phyloP scores from a whole-genome alignment of 2,888 invertebrate genomes.

The Abrostola triplasia region DNA sequence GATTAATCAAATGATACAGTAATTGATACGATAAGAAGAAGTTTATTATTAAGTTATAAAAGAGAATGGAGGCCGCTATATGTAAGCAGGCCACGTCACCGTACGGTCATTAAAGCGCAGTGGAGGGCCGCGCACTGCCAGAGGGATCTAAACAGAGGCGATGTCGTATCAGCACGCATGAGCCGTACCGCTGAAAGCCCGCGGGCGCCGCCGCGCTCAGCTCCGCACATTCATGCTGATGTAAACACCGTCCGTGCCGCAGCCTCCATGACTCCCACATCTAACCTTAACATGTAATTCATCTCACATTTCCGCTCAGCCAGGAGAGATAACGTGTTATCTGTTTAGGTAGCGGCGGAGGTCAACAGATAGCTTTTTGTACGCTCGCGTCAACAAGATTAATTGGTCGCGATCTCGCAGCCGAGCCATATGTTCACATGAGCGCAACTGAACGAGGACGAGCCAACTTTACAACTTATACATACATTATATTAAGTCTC shows the following conservation, averaged over 20 bases:
- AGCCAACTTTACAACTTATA: constrained; percentile 8
- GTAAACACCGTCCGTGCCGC: constrained; percentile 4
- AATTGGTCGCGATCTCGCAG: constrained; percentile 52
- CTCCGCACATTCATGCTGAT: not conserved
- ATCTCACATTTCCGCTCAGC: constrained; percentile 51
- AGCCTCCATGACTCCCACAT: constrained; percentile 13
- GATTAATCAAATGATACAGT: no score
- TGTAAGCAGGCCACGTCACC: constrained; percentile 2
- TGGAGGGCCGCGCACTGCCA: constrained; percentile 5
- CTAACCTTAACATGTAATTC: constrained; percentile 38
- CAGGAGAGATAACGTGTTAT: constrained; percentile 37
- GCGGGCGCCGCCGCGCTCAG: not conserved
- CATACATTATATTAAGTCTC: constrained; percentile 19
- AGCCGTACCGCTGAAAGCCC: not conserved
- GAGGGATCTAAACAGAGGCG: not conserved
- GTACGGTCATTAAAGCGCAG: constrained; percentile 3
- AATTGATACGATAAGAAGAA: not conserved
- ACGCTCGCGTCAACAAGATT: constrained; percentile 59
- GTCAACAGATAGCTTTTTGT: constrained; percentile 55
- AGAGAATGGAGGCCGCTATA: not conserved
- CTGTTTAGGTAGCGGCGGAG: constrained; percentile 42
- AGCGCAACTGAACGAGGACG: constrained; percentile 14
- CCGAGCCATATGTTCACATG: constrained; percentile 19
- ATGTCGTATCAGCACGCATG: constrained; percentile 6
- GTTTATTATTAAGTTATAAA: not conserved